These are phyloP conservation scores for Xanthorhoe designata DNA, from an alignment of 2,888 invertebrate genomes.

Conservation along the genomic window DNA sequence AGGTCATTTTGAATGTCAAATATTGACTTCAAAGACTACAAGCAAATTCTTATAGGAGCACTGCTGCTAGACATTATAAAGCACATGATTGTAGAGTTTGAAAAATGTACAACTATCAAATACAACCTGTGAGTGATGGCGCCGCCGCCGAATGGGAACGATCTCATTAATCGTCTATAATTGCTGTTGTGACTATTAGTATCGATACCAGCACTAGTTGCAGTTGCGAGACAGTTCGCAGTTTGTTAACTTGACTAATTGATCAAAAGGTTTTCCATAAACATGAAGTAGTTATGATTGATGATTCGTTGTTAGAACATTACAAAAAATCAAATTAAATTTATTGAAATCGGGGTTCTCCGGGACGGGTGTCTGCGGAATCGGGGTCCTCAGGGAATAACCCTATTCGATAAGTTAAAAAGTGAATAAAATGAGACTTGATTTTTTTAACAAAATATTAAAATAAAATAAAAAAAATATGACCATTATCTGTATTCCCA, in stretches of 20 bases:
- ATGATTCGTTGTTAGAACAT: too few relatives aligned
- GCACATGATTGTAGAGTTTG: not conserved
- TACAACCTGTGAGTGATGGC: not conserved
- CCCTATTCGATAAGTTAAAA: too few relatives aligned
- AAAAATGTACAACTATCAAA: not conserved
- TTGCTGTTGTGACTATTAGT: not conserved
- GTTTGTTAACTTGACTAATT: not conserved
- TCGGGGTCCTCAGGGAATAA: too few relatives aligned
- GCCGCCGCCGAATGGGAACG: not conserved
- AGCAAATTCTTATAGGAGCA: too few relatives aligned
- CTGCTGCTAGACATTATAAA: not conserved
- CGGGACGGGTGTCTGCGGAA: too few relatives aligned
- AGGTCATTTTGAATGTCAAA: not conserved
- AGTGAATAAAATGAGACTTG: too few relatives aligned
- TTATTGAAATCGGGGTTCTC: too few relatives aligned
- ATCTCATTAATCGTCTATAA: conserved; percentile 4
- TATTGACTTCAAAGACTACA: not conserved
- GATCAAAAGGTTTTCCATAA: not conserved
- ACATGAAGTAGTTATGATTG: not conserved
- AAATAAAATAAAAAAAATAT: too few relatives aligned
- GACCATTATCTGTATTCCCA: too few relatives aligned
- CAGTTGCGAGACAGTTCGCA: not conserved
- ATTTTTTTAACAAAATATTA: too few relatives aligned
- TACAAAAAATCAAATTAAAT: too few relatives aligned
- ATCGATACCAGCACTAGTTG: not conserved